Evolutionary conservation across 2,113 vertebrate genomes (phyloP).

Genomic region (Variabilichromis moorii): DNA sequence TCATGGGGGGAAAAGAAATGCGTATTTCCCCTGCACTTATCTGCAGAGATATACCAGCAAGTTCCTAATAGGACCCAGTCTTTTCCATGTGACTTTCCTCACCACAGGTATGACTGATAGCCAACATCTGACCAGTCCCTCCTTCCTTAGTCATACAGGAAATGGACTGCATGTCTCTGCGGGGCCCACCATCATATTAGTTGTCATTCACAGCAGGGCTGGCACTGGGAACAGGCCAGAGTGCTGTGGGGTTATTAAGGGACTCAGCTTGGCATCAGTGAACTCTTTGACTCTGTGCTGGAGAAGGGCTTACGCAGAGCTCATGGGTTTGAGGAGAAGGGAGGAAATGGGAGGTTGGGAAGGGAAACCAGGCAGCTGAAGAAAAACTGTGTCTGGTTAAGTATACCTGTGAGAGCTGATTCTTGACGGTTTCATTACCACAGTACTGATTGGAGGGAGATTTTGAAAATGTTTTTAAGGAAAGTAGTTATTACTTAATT

Average conservation of each 20-base stretch:
- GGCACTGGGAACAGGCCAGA: slow-evolving; percentile 13
- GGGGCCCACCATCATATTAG: slow-evolving; percentile 15
- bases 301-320: slow-evolving; percentile 37
- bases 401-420: background rate
- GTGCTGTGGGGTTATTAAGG: slow-evolving; percentile 52
- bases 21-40: background rate
- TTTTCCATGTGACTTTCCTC: background rate
- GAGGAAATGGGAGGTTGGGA: background rate
- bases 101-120: slow-evolving; percentile 4
- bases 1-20: background rate
- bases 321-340: slow-evolving; percentile 10
- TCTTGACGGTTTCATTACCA: background rate
- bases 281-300: slow-evolving; percentile 42
- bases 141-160: slow-evolving; percentile 7
- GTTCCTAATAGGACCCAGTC: background rate
- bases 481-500: background rate
- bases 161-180: slow-evolving; percentile 14
- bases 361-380: background rate
- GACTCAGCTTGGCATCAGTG: slow-evolving; percentile 58
- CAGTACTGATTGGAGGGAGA: background rate
- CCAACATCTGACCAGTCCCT: slow-evolving; percentile 8
- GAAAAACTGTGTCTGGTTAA: background rate
- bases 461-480: background rate
- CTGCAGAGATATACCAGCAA: background rate
- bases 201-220: slow-evolving; percentile 47